phyloP scores from a whole-genome alignment of 1,140 invertebrate species.

The Nasonia giraulti region DNA sequence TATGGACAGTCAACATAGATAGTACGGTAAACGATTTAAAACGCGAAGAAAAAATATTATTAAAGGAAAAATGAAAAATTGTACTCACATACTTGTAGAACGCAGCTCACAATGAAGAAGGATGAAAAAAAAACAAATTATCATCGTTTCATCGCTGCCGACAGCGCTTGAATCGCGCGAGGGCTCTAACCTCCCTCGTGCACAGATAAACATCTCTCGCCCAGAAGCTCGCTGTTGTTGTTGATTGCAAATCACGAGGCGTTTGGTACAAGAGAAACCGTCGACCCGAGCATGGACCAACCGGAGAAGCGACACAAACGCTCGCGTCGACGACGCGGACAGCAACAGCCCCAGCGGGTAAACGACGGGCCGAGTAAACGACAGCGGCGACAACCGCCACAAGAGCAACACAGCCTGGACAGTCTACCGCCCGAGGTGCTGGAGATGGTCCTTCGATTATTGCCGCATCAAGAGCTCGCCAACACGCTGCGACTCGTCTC shows the following conservation, averaged over 20 bases:
- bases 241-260: not conserved
- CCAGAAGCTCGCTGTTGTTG: not conserved
- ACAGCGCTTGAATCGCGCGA: too few species aligned
- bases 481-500: slow-evolving; percentile 66
- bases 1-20: too few species aligned
- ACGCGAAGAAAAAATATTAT: too few species aligned
- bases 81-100: too few species aligned
- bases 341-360: not conserved
- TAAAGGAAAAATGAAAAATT: too few species aligned
- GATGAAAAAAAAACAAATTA: not conserved
- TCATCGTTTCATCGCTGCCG: not conserved
- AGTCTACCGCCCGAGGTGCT: slow-evolving; percentile 68
- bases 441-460: slow-evolving; percentile 65
- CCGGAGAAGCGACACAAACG: not conserved
- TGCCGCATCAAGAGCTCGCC: slow-evolving; percentile 64
- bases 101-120: not conserved
- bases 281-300: not conserved
- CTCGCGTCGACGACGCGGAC: not conserved
- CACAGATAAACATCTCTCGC: too few species aligned
- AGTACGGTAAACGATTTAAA: too few species aligned
- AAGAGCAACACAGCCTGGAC: slow-evolving; percentile 53
- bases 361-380: not conserved
- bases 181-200: not conserved
- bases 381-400: not conserved
- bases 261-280: not conserved